Percentiles rank a stretch among this genome's conserved stretches.
Evolutionary conservation across 2,797 vertebrate genomes (phyloP).

Genomic region (Zalophus californianus): DNA sequence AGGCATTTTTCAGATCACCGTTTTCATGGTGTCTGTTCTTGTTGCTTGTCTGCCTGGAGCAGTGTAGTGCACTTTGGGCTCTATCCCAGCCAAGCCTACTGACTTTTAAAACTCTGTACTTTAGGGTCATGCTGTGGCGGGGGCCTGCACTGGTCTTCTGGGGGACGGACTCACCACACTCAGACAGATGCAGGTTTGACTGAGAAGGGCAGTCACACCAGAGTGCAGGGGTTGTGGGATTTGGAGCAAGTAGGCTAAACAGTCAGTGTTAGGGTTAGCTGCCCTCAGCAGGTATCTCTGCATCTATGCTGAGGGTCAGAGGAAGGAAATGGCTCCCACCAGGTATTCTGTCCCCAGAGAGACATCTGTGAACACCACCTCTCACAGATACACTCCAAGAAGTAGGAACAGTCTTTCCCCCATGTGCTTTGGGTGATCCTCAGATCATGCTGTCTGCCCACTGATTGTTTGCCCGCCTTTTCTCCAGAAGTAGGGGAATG

Average conservation of each 20-base stretch:
- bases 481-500: neutral
- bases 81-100: too few species aligned
- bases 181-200: neutral
- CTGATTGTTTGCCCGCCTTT: neutral
- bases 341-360: neutral
- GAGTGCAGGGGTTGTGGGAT: neutral
- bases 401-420: neutral
- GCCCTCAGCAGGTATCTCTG: neutral
- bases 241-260: neutral
- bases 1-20: too few species aligned
- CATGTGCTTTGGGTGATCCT: neutral
- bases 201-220: neutral
- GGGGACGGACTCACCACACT: neutral
- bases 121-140: neutral
- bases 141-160: neutral
- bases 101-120: neutral
- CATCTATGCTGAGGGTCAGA: neutral
- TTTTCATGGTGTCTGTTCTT: too few species aligned
- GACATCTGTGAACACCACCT: neutral
- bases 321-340: neutral
- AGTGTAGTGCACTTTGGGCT: too few species aligned
- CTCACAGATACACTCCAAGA: neutral
- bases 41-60: too few species aligned
- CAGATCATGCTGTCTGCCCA: neutral
- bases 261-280: neutral